Conservation (phyloP, 2,888 invertebrate genomes). For the Tyria jacobaeae region DNA sequence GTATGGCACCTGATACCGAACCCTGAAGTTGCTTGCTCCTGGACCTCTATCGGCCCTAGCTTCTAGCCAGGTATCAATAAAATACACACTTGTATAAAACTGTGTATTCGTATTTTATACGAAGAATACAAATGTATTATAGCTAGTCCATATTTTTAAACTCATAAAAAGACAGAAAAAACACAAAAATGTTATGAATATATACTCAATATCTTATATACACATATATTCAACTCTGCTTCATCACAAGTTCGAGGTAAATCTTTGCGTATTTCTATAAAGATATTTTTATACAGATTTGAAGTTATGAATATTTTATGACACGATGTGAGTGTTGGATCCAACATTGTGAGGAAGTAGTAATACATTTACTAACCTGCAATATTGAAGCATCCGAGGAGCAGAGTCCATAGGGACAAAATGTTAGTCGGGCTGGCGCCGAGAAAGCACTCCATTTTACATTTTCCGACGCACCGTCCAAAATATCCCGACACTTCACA, state of each 20-base stretch:
- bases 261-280: background rate
- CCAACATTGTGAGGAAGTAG: constrained; percentile 8
- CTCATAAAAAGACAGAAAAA: background rate
- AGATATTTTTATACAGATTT: constrained; percentile 3
- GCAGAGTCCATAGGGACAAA: constrained; percentile 72
- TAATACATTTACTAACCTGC: constrained; percentile 64
- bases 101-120: too few relatives aligned
- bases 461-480: constrained; percentile 48
- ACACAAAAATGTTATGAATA: background rate
- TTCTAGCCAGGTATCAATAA: too few relatives aligned
- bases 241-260: background rate
- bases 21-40: too few relatives aligned
- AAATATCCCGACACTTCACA: constrained; percentile 52
- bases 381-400: constrained; percentile 75
- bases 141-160: background rate
- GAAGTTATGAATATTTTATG: constrained; percentile 10
- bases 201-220: background rate
- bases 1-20: too few relatives aligned
- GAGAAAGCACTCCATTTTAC: constrained; percentile 73
- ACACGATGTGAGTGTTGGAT: constrained; percentile 5
- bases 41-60: too few relatives aligned
- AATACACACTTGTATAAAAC: too few relatives aligned
- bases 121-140: too few relatives aligned
- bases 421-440: constrained; percentile 65
- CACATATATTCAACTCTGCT: background rate